Evolutionary conservation across 2,888 invertebrate genomes (phyloP).

Genomic region (Andricus curvator): DNA sequence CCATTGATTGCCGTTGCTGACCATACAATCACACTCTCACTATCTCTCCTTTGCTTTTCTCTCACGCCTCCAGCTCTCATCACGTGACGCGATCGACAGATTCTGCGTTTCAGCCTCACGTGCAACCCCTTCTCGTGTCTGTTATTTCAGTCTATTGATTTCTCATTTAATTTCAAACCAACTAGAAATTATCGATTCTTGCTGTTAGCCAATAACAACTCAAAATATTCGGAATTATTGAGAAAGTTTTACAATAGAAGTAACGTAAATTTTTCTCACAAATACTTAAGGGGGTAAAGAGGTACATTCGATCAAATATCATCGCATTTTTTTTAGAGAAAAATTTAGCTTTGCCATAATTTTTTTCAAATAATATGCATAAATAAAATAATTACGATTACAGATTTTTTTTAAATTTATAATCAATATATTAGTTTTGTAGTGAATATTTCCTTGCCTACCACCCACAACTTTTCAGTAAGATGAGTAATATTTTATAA

Average conservation of each 20-base stretch:
- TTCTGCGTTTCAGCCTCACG: constrained; percentile 43
- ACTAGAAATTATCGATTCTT: neutral
- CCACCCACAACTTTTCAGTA: too few species aligned
- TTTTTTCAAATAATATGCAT: too few species aligned
- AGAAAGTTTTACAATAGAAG: neutral
- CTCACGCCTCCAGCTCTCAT: constrained; percentile 42
- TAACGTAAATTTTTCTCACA: too few species aligned
- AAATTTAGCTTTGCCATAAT: too few species aligned
- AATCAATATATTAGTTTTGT: too few species aligned
- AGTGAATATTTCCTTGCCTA: too few species aligned
- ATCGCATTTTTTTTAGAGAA: too few species aligned
- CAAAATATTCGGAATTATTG: neutral
- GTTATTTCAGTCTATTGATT: constrained; percentile 25
- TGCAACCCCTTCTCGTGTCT: neutral
- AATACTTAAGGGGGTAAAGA: too few species aligned
- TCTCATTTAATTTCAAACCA: neutral
- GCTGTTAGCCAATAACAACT: neutral
- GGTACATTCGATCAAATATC: too few species aligned
- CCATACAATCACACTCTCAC: constrained; percentile 68
- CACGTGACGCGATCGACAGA: constrained; percentile 30
- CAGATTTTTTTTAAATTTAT: too few species aligned
- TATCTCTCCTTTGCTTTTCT: constrained; percentile 44
- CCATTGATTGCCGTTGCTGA: constrained; percentile 70
- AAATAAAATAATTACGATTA: too few species aligned
- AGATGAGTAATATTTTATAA: too few species aligned